These are phyloP conservation scores for Sorex fumeus DNA, from an alignment of 2,113 vertebrate genomes.

Conservation along the genomic window DNA sequence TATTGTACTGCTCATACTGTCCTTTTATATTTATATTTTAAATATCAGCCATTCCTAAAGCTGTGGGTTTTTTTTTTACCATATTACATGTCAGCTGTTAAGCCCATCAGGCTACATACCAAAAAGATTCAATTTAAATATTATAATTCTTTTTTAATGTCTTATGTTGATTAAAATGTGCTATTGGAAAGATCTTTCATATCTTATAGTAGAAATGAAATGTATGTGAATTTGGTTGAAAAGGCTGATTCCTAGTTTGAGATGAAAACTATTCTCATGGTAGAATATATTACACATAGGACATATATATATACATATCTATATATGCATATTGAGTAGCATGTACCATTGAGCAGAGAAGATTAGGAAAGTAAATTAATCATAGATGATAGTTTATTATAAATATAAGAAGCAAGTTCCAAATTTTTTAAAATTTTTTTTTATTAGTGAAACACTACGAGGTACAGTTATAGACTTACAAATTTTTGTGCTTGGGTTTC, in stretches of 20 bases:
- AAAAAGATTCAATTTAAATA: slow-evolving; percentile 52
- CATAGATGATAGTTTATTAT: not conserved
- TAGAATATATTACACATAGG: not conserved
- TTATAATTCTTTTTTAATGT: slow-evolving; percentile 22
- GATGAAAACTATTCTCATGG: not conserved
- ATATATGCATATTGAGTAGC: not conserved
- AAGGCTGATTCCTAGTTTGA: slow-evolving; percentile 14
- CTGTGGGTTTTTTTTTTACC: slow-evolving; percentile 58
- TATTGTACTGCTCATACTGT: slow-evolving; percentile 50
- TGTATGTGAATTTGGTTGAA: not conserved
- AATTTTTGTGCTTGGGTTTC: no score
- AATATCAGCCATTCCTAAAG: slow-evolving; percentile 34
- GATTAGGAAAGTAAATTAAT: not conserved
- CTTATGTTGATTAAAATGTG: not conserved
- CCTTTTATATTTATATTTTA: slow-evolving; percentile 58
- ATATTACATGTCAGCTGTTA: slow-evolving; percentile 18
- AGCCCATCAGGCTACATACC: slow-evolving; percentile 36
- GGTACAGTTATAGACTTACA: no score
- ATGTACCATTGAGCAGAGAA: not conserved
- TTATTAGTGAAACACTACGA: no score
- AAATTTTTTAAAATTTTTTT: no score
- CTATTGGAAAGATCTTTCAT: slow-evolving; percentile 41
- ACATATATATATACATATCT: not conserved
- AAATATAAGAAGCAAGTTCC: not conserved
- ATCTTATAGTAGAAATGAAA: slow-evolving; percentile 54